Conservation (phyloP, 2,888 invertebrate species). For the Mesorhabditis spiculigera region DNA sequence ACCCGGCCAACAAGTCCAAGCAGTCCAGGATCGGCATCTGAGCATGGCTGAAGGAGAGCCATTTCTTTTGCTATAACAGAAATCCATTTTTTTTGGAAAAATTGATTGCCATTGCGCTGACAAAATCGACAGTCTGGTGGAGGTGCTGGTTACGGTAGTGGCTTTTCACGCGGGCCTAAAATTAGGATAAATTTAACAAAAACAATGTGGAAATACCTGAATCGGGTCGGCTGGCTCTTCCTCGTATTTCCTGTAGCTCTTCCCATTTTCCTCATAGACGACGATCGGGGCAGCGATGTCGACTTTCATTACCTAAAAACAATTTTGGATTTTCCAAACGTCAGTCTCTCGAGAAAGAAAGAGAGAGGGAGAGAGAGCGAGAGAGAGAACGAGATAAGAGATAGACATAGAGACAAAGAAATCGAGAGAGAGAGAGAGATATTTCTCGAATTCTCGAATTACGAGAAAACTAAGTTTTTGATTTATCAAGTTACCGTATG, state of each 20-base stretch:
- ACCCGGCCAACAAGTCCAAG: constrained; percentile 75
- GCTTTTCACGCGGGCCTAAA: constrained; percentile 73
- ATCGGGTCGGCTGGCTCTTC: constrained; percentile 32
- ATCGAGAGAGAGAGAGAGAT: too few relatives aligned
- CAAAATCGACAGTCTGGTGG: constrained; percentile 82
- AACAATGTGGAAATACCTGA: constrained; percentile 27
- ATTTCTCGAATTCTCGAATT: too few relatives aligned
- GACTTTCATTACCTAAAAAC: not conserved
- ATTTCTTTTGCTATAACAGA: constrained; percentile 64
- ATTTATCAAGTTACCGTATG: too few relatives aligned
- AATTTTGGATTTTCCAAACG: too few relatives aligned
- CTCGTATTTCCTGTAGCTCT: constrained; percentile 34
- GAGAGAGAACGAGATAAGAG: too few relatives aligned
- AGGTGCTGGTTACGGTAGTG: constrained; percentile 87
- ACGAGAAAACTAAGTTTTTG: too few relatives aligned
- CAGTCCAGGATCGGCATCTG: constrained; percentile 80
- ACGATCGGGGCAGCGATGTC: not conserved
- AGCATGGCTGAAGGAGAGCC: constrained; percentile 81
- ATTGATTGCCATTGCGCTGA: constrained; percentile 64
- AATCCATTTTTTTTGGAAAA: too few relatives aligned
- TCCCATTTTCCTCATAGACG: constrained; percentile 21
- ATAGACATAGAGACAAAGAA: too few relatives aligned
- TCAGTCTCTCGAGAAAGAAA: too few relatives aligned
- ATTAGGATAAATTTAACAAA: too few relatives aligned
- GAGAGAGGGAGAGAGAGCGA: too few relatives aligned